Conservation (phyloP, 30 jellyfish, hydroid and myxozoan species). For the Turritopsis rubra region DNA sequence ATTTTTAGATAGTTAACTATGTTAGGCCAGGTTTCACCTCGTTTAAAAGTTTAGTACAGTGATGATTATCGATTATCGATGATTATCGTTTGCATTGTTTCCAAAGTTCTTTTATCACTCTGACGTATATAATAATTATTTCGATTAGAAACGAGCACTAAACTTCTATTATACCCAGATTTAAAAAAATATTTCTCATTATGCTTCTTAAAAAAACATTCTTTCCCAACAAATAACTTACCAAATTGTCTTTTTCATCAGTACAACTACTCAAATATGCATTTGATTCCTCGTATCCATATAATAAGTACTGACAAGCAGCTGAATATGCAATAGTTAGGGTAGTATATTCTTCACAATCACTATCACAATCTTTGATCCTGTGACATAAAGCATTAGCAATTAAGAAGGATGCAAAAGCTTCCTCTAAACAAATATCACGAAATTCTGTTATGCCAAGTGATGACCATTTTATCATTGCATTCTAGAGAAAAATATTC, state of each 20-base stretch:
- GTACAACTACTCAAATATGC: background rate
- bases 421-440: background rate
- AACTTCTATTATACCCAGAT: too few species aligned
- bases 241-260: background rate
- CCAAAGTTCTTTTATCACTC: too few species aligned
- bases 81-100: too few species aligned
- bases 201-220: background rate
- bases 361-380: background rate
- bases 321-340: background rate
- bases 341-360: background rate
- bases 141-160: too few species aligned
- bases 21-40: too few species aligned
- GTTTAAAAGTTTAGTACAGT: too few species aligned
- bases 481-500: background rate
- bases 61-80: too few species aligned
- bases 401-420: background rate
- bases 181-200: too few species aligned
- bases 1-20: too few species aligned
- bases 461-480: constrained; percentile 5
- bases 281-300: background rate
- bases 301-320: background rate
- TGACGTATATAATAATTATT: too few species aligned
- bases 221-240: background rate
- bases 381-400: background rate
- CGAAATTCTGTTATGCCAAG: background rate